Conservation (phyloP, 1,140 invertebrate species). For the Apis dorsata region DNA sequence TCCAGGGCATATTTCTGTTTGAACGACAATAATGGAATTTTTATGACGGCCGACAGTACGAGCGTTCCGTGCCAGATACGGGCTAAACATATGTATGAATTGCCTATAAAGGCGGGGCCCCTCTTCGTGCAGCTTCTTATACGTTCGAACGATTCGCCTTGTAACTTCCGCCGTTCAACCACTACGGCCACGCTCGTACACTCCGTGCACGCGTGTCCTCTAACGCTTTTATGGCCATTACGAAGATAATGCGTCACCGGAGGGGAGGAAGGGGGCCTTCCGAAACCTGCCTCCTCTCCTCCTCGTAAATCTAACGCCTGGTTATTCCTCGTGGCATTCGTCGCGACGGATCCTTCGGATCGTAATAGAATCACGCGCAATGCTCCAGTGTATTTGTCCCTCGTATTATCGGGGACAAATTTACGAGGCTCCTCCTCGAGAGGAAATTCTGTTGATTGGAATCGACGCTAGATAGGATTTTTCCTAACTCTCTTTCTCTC, state of each 20-base stretch:
- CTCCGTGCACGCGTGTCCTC: constrained; percentile 16
- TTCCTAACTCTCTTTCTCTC: too few relatives aligned
- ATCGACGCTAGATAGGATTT: too few relatives aligned
- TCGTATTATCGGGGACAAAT: constrained; percentile 9
- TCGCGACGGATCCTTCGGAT: neutral
- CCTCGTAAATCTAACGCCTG: constrained; percentile 19
- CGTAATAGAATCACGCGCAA: neutral
- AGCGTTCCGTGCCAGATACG: constrained; percentile 16
- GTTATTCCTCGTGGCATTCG: constrained; percentile 9
- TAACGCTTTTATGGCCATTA: constrained; percentile 45
- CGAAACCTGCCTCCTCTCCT: constrained; percentile 9
- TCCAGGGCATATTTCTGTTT: constrained; percentile 23
- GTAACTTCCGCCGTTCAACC: constrained; percentile 36
- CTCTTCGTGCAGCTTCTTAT: constrained; percentile 44
- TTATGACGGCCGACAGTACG: constrained; percentile 10
- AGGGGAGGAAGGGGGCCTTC: neutral
- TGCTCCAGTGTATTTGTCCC: neutral
- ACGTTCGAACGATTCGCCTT: constrained; percentile 38
- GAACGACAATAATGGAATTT: constrained; percentile 53
- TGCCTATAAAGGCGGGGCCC: constrained; percentile 30
- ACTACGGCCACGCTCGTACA: too few relatives aligned
- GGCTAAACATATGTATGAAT: constrained; percentile 44
- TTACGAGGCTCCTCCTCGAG: neutral
- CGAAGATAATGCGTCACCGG: constrained; percentile 43
- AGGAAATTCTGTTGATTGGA: too few relatives aligned